phyloP scores from a whole-genome alignment of 1,140 invertebrate species.

The Euwallacea fornicatus region DNA sequence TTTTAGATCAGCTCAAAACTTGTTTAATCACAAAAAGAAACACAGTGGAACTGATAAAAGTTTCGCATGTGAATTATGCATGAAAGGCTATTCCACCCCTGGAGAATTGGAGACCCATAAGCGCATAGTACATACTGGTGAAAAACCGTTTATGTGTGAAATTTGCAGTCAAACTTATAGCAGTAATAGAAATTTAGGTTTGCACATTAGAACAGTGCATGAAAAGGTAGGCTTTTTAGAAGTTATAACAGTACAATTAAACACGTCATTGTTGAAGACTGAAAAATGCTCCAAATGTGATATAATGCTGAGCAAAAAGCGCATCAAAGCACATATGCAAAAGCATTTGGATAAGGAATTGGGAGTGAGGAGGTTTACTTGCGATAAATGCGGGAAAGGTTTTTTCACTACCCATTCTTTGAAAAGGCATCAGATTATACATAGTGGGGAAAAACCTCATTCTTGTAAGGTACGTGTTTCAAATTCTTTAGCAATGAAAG shows the following conservation, averaged over 20 bases:
- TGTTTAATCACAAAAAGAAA: constrained; percentile 32
- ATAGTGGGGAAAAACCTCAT: constrained; percentile 16
- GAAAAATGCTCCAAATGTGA: constrained; percentile 27
- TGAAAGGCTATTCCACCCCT: constrained; percentile 26
- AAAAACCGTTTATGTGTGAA: constrained; percentile 28
- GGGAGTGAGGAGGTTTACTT: constrained; percentile 26
- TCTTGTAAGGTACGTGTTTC: constrained; percentile 20
- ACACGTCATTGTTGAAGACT: constrained; percentile 12
- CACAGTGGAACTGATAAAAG: constrained; percentile 18
- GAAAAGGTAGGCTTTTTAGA: constrained; percentile 16
- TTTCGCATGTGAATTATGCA: constrained; percentile 22
- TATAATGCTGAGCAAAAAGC: constrained; percentile 20
- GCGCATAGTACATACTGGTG: constrained; percentile 20
- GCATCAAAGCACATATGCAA: constrained; percentile 19
- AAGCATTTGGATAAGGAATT: constrained; percentile 26
- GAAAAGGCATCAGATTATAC: constrained; percentile 20
- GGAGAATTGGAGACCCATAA: constrained; percentile 20
- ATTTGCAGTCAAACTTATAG: constrained; percentile 27
- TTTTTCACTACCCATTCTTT: constrained; percentile 9
- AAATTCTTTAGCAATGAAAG: neutral
- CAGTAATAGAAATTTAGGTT: constrained; percentile 19
- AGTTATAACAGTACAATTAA: neutral
- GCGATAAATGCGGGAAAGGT: constrained; percentile 29
- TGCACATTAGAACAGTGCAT: constrained; percentile 30
- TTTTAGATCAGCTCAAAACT: constrained; percentile 21